Percentiles rank a stretch among this genome's conserved stretches.
These are phyloP conservation scores for Hesperia comma DNA, from an alignment of 2,888 invertebrate genomes.

Conservation along the genomic window DNA sequence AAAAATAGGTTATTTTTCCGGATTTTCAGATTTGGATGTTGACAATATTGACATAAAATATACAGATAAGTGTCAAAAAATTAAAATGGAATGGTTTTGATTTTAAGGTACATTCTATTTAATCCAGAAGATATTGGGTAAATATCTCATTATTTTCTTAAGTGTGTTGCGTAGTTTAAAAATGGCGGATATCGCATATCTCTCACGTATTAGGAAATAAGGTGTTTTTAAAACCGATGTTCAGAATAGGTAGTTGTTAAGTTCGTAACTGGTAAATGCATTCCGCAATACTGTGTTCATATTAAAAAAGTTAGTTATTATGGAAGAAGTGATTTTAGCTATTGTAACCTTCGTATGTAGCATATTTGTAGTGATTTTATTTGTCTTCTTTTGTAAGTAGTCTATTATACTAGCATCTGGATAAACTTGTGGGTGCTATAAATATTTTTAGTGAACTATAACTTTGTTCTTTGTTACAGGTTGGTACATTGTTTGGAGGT, in stretches of 20 bases:
- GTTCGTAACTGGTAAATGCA: conserved; percentile 64
- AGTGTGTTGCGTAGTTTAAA: conserved; percentile 40
- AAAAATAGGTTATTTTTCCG: conserved; percentile 17
- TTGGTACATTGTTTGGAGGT: conserved; percentile 96
- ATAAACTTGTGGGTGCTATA: conserved; percentile 43
- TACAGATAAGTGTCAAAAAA: conserved; percentile 1
- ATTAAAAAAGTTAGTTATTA: conserved; percentile 65
- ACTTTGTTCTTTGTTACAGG: conserved; percentile 85
- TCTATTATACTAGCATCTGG: conserved; percentile 51
- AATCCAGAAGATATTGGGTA: not conserved
- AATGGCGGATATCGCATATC: conserved; percentile 49
- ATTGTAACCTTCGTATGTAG: conserved; percentile 79
- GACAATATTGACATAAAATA: conserved; percentile 4
- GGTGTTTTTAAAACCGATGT: conserved; percentile 20
- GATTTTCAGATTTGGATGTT: conserved; percentile 5
- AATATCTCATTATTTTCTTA: not conserved
- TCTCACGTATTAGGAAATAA: conserved; percentile 29
- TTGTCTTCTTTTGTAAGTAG: conserved; percentile 83
- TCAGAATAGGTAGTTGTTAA: conserved; percentile 16
- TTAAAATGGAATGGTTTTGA: not conserved
- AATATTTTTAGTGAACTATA: not conserved
- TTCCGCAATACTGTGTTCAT: conserved; percentile 66
- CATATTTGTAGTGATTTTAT: conserved; percentile 78
- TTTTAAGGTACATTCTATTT: not conserved
- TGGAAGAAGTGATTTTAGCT: conserved; percentile 82